Base-by-base conservation (phyloP, 2,113 vertebrate species). In the Barbus barbus region DNA sequence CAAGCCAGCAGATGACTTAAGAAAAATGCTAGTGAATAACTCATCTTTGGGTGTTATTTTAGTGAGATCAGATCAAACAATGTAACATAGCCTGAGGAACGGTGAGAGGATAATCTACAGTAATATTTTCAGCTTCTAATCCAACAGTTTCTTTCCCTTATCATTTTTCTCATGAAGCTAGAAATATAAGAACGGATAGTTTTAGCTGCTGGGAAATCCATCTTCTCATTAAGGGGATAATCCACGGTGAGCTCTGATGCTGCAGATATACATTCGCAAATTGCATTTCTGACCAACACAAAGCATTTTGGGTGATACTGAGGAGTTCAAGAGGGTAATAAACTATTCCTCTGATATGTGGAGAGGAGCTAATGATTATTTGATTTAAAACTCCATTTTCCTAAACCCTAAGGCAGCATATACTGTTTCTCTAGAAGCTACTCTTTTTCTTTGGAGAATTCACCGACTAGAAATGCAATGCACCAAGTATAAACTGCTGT, bases 311-410 rank as follows among this genome's bases (percentile, higher is more conserved):
- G 33, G 63, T 63, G 46, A 26, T 9, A 69, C 61, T 11, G 71
- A 24, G 51, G 28, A 20, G 71, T 72, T 84, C 56, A 78, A 78
- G 53, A 82, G 79, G 73, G 73, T 83, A 85, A 87, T 85, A 87
- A 83, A 79, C 74, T 33, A 74, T 82, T 51, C 28, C 61, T 41
- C 60, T 26, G 38, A 61, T 65, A 58, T 22, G 77, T 71, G 28
- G 38, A 73, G 46, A 41, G 36, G 7, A 61, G 78, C 83, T 80
- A 56, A 60, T 20, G 2, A 46, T 56, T 31, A 78, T 73, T 67
- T 84, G 82, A 86, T 87, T 71, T 87, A 82, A 84, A 84, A 84
- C 60, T 65, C 28, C 0, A 78, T 84, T 69, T 82, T 56, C 65
- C 56, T 46, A 44, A 82, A 77, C 51, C 38, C 48, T 36, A 38